Evolutionary conservation across 2,888 invertebrate species (phyloP).

Genomic region (Drosophila crucigera): DNA sequence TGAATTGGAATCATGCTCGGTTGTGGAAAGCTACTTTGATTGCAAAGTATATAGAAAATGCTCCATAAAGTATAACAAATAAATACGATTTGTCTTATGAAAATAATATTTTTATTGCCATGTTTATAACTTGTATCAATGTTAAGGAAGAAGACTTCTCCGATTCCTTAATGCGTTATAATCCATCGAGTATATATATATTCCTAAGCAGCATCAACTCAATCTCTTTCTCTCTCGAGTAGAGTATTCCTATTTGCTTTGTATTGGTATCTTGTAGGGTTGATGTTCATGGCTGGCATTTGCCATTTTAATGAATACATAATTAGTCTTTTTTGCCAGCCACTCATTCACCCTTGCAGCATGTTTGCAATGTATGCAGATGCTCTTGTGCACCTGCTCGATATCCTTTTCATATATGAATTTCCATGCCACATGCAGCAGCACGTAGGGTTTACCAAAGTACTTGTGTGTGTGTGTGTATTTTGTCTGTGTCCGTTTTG

Average conservation of each 20-base stretch:
- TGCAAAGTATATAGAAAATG: not conserved
- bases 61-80: not conserved
- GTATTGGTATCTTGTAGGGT: constrained; percentile 16
- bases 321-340: constrained; percentile 78
- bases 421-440: constrained; percentile 66
- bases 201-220: not conserved
- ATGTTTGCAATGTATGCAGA: constrained; percentile 1
- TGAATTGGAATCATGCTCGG: not conserved
- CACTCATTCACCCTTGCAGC: constrained; percentile 44
- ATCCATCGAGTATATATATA: not conserved
- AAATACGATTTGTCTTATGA: not conserved
- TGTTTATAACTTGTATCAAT: too few relatives aligned
- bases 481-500: constrained; percentile 46
- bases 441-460: constrained; percentile 52
- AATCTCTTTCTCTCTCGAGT: not conserved
- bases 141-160: too few relatives aligned
- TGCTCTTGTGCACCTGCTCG: constrained; percentile 61
- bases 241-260: not conserved
- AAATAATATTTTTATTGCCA: not conserved
- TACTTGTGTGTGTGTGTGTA: constrained; percentile 1
- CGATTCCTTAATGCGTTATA: not conserved
- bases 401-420: constrained; percentile 63
- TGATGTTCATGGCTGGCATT: constrained; percentile 58
- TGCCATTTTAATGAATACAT: constrained; percentile 81
- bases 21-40: not conserved